Evolutionary conservation across 2,113 vertebrate species (phyloP).

Genomic region (Callaeas wilsoni): DNA sequence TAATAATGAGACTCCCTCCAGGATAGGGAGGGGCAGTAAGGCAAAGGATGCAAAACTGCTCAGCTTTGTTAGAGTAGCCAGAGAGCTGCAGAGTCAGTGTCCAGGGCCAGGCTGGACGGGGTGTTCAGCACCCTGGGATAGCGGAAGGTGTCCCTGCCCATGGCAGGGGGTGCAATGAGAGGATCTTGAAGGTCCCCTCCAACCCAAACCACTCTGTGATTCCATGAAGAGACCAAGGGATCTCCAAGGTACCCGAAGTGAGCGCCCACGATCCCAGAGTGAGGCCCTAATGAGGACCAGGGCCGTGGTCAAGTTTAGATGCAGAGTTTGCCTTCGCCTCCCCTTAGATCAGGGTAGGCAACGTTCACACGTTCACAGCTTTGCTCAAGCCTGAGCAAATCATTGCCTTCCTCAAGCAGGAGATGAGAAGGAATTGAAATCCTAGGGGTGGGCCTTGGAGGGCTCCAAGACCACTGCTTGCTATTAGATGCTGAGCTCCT

Average conservation of each 20-base stretch:
- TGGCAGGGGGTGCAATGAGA: neutral
- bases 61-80: neutral
- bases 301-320: neutral
- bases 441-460: neutral
- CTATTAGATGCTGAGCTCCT: neutral
- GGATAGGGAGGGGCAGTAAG: neutral
- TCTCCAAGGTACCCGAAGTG: neutral
- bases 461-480: neutral
- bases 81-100: neutral
- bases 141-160: neutral
- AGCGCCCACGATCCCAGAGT: neutral
- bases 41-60: neutral
- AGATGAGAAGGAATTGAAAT: neutral
- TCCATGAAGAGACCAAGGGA: neutral
- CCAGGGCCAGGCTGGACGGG: neutral
- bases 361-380: accelerated
- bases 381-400: neutral
- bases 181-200: neutral
- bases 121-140: accelerated
- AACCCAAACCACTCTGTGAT: neutral
- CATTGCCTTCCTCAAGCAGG: neutral
- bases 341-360: accelerated
- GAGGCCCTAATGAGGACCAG: neutral
- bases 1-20: neutral
- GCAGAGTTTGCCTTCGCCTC: neutral